Evolutionary conservation across 2,113 vertebrate genomes (phyloP).

Genomic region (Pteronura brasiliensis): DNA sequence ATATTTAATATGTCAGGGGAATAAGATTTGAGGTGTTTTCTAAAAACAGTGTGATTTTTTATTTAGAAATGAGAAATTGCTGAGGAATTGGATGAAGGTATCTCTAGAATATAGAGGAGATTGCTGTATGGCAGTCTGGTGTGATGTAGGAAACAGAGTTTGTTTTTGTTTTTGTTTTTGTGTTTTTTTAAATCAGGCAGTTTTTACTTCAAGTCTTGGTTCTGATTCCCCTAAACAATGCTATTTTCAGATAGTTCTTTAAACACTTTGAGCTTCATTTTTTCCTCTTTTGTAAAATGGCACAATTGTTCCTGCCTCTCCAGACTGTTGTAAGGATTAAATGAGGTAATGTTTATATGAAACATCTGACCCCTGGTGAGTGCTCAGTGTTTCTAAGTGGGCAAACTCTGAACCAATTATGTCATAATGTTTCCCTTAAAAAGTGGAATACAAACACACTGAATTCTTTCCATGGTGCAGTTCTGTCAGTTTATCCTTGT

Average conservation of each 20-base stretch:
- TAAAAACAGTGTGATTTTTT: slow-evolving; percentile 2
- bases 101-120: background rate
- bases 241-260: slow-evolving; percentile 40
- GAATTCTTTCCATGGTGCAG: slow-evolving; percentile 61
- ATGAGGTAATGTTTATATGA: slow-evolving; percentile 49
- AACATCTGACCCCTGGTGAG: slow-evolving; percentile 35
- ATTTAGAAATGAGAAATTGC: background rate
- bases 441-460: slow-evolving; percentile 55
- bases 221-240: background rate
- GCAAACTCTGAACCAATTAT: slow-evolving; percentile 34
- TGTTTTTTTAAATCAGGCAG: background rate
- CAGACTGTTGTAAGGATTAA: slow-evolving; percentile 21
- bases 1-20: background rate
- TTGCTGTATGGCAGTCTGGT: background rate
- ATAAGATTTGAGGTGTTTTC: background rate
- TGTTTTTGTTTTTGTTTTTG: background rate
- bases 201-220: background rate
- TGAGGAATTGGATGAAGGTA: background rate
- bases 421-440: slow-evolving; percentile 41
- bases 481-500: slow-evolving; percentile 52
- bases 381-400: background rate
- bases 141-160: background rate
- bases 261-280: slow-evolving; percentile 31
- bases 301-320: background rate
- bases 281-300: slow-evolving; percentile 4